Percentiles rank a stretch among this genome's conserved stretches.
Conservation (phyloP, 2,797 vertebrate species). For the Phoeniculus purpureus region DNA sequence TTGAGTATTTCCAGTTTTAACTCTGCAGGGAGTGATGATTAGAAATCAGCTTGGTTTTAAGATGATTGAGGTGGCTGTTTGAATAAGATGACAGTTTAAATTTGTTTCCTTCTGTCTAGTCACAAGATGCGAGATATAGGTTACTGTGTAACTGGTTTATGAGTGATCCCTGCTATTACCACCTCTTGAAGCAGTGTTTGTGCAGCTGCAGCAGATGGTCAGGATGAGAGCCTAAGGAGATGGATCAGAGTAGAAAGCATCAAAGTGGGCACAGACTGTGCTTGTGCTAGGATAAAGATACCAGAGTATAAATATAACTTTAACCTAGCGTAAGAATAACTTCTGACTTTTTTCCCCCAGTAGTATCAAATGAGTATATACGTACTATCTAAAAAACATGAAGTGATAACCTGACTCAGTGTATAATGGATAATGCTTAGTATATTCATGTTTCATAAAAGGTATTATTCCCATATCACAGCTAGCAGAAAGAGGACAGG, state of each 20-base stretch:
- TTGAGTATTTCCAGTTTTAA: neutral
- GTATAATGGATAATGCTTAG: neutral
- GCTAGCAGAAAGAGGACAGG: neutral
- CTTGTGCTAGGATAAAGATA: slow-evolving; percentile 4
- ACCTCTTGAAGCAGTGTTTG: neutral
- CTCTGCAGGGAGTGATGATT: neutral
- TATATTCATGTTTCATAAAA: neutral
- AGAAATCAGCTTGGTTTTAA: slow-evolving; percentile 11
- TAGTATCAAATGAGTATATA: neutral
- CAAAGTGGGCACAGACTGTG: slow-evolving; percentile 4
- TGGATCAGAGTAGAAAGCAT: slow-evolving; percentile 35
- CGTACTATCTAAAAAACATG: neutral
- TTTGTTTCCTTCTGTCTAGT: neutral
- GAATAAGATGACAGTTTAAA: neutral
- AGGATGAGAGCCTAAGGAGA: neutral
- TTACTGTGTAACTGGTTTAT: slow-evolving; percentile 50
- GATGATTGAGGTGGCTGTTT: neutral
- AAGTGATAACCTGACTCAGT: neutral
- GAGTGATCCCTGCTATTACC: neutral
- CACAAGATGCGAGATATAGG: neutral
- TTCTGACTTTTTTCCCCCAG: neutral
- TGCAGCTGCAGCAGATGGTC: slow-evolving; percentile 44
- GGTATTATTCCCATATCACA: neutral
- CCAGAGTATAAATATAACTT: slow-evolving; percentile 16
- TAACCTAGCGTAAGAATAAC: neutral